Conservation (phyloP, 2,888 invertebrate species). For the Rhingia rostrata region DNA sequence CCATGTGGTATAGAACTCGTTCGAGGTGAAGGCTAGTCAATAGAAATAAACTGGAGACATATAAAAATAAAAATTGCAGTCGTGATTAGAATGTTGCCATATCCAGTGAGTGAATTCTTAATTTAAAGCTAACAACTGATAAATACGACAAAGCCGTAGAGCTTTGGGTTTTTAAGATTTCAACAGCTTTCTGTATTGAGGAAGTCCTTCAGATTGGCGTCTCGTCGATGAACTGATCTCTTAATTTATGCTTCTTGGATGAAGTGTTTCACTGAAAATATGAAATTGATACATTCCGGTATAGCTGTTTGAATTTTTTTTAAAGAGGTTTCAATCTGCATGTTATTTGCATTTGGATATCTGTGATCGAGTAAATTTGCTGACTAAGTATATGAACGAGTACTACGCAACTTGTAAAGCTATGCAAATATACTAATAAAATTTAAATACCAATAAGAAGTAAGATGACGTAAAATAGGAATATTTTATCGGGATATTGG, state of each 20-base stretch:
- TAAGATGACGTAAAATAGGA: too few species aligned
- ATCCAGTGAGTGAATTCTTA: slow-evolving; percentile 8
- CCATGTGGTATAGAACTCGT: slow-evolving; percentile 36
- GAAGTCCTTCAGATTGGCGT: background rate
- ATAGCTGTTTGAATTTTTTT: too few species aligned
- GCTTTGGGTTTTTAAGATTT: background rate
- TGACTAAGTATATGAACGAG: too few species aligned
- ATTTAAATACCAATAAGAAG: too few species aligned
- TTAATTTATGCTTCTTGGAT: slow-evolving; percentile 1
- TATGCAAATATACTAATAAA: too few species aligned
- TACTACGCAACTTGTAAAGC: too few species aligned
- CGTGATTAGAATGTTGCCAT: slow-evolving; percentile 26
- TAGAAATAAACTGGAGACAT: background rate
- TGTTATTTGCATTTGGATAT: too few species aligned
- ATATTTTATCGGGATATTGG: too few species aligned
- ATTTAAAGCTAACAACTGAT: background rate
- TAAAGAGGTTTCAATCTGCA: too few species aligned
- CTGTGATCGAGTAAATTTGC: too few species aligned
- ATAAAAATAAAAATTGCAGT: background rate
- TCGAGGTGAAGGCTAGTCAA: slow-evolving; percentile 14
- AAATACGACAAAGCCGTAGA: slow-evolving; percentile 9
- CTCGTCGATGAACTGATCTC: background rate
- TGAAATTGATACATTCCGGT: background rate
- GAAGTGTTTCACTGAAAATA: background rate
- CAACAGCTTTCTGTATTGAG: background rate